Base-by-base conservation (phyloP, 2,797 vertebrate genomes). In the Pagetopsis macropterus region DNA sequence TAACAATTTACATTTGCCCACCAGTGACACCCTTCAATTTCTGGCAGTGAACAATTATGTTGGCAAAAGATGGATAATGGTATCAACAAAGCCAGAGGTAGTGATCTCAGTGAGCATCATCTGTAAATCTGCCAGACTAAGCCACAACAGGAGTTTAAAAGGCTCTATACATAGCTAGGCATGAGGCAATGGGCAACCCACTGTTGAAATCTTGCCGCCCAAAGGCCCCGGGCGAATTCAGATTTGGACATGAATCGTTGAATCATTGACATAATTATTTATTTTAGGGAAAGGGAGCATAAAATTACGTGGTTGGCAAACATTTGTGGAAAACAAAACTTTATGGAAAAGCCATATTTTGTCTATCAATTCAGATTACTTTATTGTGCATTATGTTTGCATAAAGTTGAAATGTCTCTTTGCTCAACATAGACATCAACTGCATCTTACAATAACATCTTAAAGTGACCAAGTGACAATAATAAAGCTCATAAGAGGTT, bases 161-260 rank as follows among this genome's bases (percentile, higher is more conserved):
- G 57, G 55, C 8, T 43, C 82, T 91, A 87, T 78, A 85, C 72
- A 85, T 88, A 89, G 87, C 37, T 67, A 75, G 75, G 57, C 70
- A 87, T 81, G 83, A 87, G 79, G 79, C 84, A 92, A 88, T 40
- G 43, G 45, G 43, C 51, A 37, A 67, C 44, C 80, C 79, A 84
- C 78, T 72, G 55, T 40, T 60, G 61, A 78, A 80, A 75, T 73
- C 58, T 62, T 62, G 41, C 14, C 37, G 65, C 17, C 40, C 14
- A 33, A 7, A 12, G 62, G 75, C 33, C 23, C 33, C 21, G 19
- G 9, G 10, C 63, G 59, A 76, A 66, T 49, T 81, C 51, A 72
- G 46, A 58, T 75, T 61, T 64, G 27, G 46, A 64, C 10, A 70
- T 3, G 17, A 51, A 69, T 67, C 54, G n/a, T 60, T 64, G 31